Evolutionary conservation across 2,113 vertebrate genomes (phyloP).

Genomic region (Morone saxatilis): DNA sequence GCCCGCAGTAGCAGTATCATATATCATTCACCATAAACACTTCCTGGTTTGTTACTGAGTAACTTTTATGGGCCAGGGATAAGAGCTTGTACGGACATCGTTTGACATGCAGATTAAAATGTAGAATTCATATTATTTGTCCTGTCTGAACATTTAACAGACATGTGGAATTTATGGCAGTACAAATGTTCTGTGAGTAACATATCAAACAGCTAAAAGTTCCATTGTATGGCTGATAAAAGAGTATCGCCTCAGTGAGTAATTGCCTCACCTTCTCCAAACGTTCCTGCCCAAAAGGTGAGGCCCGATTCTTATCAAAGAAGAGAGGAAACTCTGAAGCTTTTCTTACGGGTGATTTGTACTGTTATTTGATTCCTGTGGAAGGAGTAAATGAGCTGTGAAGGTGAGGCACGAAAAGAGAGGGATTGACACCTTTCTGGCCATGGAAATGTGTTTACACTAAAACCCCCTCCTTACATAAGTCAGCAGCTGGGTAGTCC

Average conservation of each 20-base stretch:
- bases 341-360: conserved; percentile 41
- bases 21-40: conserved; percentile 39
- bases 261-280: conserved; percentile 55
- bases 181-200: conserved; percentile 8
- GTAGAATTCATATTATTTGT: neutral
- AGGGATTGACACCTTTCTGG: conserved; percentile 67
- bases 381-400: conserved; percentile 73
- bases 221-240: conserved; percentile 20
- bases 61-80: neutral
- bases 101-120: neutral
- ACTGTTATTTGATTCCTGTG: conserved; percentile 52
- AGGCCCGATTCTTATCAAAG: conserved; percentile 59
- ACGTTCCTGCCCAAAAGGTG: conserved; percentile 47
- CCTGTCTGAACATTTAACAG: conserved; percentile 1
- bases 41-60: conserved; percentile 38
- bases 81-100: neutral
- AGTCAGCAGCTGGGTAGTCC: conserved; percentile 58
- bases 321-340: conserved; percentile 32
- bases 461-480: conserved; percentile 52
- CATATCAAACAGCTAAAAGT: conserved; percentile 18
- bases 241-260: conserved; percentile 25
- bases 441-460: conserved; percentile 67
- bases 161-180: neutral
- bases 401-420: conserved; percentile 71
- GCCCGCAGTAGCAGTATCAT: conserved; percentile 6